A percentile compares a stretch with the other conserved stretches of the same genome.
phyloP scores from a whole-genome alignment of 2,113 vertebrate species.

The Oriolus oriolus region DNA sequence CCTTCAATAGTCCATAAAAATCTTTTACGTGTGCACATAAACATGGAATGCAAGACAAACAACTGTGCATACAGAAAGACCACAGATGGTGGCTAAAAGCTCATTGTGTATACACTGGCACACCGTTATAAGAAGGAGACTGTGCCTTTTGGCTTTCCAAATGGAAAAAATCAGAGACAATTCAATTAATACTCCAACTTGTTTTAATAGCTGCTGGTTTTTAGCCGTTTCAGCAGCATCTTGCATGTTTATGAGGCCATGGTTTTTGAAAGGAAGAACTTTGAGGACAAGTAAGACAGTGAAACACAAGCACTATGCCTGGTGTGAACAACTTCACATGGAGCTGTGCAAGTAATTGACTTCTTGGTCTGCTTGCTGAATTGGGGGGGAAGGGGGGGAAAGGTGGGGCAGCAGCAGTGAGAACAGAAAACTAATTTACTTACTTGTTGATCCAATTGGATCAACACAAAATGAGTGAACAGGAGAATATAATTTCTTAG shows the following conservation, averaged over 20 bases:
- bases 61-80: rapidly evolving
- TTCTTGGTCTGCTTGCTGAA: neutral
- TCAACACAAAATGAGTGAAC: neutral
- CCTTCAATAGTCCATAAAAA: neutral
- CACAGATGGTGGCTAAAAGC: neutral
- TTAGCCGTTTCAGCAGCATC: slow-evolving; percentile 56
- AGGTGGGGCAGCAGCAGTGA: neutral
- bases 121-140: neutral
- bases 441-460: neutral
- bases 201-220: slow-evolving; percentile 62
- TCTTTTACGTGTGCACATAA: neutral
- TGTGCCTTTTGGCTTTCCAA: slow-evolving; percentile 42
- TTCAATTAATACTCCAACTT: slow-evolving; percentile 61
- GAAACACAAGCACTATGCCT: slow-evolving; percentile 26
- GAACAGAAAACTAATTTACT: neutral
- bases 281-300: slow-evolving; percentile 45
- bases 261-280: slow-evolving; percentile 56
- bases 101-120: neutral
- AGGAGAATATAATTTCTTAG: neutral
- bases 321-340: neutral
- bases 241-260: slow-evolving; percentile 57
- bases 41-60: neutral
- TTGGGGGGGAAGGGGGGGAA: rapidly evolving
- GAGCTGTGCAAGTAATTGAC: neutral
- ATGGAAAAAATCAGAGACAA: slow-evolving; percentile 50